Percentiles rank a stretch among this genome's conserved stretches.
These are phyloP conservation scores for Zhuqinia jingwanae DNA, from an alignment of 2,888 invertebrate genomes.

Conservation along the genomic window DNA sequence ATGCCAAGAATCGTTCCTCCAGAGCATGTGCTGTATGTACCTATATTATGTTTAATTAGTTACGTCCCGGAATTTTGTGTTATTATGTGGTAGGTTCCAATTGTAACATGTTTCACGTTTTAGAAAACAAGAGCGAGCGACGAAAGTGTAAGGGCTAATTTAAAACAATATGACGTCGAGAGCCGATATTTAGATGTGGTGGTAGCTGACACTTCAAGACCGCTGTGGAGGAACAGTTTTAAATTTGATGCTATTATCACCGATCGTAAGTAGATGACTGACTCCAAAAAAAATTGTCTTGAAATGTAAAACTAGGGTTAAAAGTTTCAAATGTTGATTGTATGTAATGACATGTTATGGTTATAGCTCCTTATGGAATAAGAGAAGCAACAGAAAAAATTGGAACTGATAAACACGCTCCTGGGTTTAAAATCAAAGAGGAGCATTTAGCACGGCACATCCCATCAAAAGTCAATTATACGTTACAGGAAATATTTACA, in stretches of 20 bases:
- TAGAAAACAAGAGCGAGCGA: conserved; percentile 84
- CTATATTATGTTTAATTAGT: too few species aligned
- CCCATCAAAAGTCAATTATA: conserved; percentile 93
- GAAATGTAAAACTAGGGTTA: too few species aligned
- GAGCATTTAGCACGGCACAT: conserved; percentile 87
- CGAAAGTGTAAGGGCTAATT: conserved; percentile 94
- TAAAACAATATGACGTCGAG: conserved; percentile 91
- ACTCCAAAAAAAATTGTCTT: neutral
- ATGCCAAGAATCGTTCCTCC: conserved; percentile 91
- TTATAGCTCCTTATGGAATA: conserved; percentile 97
- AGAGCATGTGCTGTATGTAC: conserved; percentile 81
- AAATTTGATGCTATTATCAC: conserved; percentile 96
- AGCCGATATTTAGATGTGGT: conserved; percentile 91
- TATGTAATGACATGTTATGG: neutral
- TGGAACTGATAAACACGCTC: conserved; percentile 84
- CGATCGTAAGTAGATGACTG: conserved; percentile 88
- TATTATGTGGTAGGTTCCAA: neutral
- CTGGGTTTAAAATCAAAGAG: conserved; percentile 83
- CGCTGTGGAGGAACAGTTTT: conserved; percentile 87
- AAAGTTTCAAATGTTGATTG: neutral
- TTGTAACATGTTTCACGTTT: conserved; percentile 78
- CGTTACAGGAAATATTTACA: conserved; percentile 89
- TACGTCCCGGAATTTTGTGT: too few species aligned
- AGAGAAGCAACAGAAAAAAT: conserved; percentile 95
- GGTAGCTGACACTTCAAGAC: conserved; percentile 94